Percentiles rank a stretch among this genome's conserved stretches.
Evolutionary conservation across 2,797 vertebrate genomes (phyloP).

Genomic region (Acanthurus leucopareius): DNA sequence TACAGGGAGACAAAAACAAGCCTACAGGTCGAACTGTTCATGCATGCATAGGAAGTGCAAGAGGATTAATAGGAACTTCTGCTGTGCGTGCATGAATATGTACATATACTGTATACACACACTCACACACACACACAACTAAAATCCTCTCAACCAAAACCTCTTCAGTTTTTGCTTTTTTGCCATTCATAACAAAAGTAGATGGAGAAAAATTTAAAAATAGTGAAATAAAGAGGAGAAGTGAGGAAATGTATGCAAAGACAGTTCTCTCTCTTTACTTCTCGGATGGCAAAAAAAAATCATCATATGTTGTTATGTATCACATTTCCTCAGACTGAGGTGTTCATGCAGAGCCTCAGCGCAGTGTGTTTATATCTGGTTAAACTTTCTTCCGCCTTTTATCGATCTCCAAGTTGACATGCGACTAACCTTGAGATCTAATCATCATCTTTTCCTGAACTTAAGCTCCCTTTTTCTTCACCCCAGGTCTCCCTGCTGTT

Average conservation of each 20-base stretch:
- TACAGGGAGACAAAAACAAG: conserved; percentile 53
- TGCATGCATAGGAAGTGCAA: conserved; percentile 19
- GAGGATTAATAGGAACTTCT: conserved; percentile 18
- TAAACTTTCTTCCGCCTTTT: conserved; percentile 18
- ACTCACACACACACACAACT: not conserved
- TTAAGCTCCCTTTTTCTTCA: conserved; percentile 6
- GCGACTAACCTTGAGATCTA: conserved; percentile 10
- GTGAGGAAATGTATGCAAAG: not conserved
- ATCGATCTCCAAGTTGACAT: conserved; percentile 13
- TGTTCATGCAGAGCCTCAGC: no score
- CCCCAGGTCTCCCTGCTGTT: conserved; percentile 93
- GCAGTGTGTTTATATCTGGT: conserved; percentile 2
- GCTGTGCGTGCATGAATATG: not conserved
- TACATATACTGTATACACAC: not conserved
- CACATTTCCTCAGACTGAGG: no score
- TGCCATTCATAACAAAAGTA: not conserved
- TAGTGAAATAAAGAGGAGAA: not conserved
- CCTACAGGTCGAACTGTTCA: not conserved
- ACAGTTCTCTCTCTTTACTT: not conserved
- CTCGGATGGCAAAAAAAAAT: not conserved
- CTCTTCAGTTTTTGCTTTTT: not conserved
- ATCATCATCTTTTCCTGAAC: conserved; percentile 7
- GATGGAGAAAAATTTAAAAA: no score
- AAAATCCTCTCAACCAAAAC: not conserved
- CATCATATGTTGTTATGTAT: not conserved